phyloP scores from a whole-genome alignment of 2,797 vertebrate genomes.

The Silurus lanzhouensis region DNA sequence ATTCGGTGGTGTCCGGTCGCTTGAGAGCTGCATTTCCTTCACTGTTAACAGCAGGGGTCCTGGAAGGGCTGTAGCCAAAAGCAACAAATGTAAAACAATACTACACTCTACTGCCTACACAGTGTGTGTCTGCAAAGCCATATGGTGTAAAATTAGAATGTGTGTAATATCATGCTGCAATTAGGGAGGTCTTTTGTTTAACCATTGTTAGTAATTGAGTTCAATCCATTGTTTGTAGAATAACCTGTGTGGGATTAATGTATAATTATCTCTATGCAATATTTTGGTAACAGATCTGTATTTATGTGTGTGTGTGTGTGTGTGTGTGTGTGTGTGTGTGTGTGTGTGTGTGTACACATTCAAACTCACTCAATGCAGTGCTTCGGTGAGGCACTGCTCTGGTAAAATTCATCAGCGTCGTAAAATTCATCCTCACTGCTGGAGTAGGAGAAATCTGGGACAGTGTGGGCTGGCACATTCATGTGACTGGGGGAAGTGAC shows the following conservation, averaged over 20 bases:
- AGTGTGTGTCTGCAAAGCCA: neutral
- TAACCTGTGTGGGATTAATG: neutral
- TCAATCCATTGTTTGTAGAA: neutral
- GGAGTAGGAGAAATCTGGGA: slow-evolving; percentile 98
- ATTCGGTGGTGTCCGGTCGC: slow-evolving; percentile 92
- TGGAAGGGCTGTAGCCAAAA: slow-evolving; percentile 77
- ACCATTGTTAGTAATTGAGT: neutral
- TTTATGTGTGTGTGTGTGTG: neutral
- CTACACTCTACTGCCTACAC: neutral
- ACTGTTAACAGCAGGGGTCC: slow-evolving; percentile 79
- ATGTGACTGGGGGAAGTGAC: slow-evolving; percentile 91
- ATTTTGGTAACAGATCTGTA: slow-evolving; percentile 1
- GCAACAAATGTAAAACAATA: slow-evolving; percentile 1
- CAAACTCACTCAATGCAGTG: slow-evolving; percentile 90
- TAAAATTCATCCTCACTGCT: slow-evolving; percentile 99
- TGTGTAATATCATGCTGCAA: slow-evolving; percentile 7
- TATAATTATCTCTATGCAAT: slow-evolving; percentile 12
- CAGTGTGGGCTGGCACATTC: slow-evolving; percentile 89
- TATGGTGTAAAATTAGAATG: slow-evolving; percentile 8
- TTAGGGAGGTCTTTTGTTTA: slow-evolving; percentile 19
- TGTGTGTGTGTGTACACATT: neutral
- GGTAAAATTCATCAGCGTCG: slow-evolving; percentile 96
- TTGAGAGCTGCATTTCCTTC: slow-evolving; percentile 85
- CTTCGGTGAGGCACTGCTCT: slow-evolving; percentile 92
- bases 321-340: neutral